Evolutionary conservation across 2,113 vertebrate genomes (phyloP), one percentile per base, ranked within the genome.

Genomic region (Gnathonemus echidnorhynchus): DNA sequence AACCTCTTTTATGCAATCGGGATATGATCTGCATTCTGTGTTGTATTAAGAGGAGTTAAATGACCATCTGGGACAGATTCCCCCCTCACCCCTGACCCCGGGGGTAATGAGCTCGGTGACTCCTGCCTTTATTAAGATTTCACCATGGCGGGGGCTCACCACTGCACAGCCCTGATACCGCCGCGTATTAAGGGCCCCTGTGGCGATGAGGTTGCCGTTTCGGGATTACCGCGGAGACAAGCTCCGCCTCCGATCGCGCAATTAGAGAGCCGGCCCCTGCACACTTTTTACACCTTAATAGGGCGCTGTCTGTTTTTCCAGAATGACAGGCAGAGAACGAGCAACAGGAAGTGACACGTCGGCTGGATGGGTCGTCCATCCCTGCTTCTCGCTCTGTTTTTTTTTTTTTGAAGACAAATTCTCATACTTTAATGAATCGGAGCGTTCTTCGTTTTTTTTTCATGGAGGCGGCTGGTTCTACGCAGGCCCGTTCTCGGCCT

Each of bases 11-110:
- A 91, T 94, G 91, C 93, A 95, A 94, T 94, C 89, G 87, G 87
- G 50, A 93, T 95, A 95, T 95, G 91, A 93, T 95, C 93, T 91
- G 88, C 95, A 92, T 95, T 96, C 94, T 94, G 94, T 94, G 94
- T 95, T 95, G 92, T 95, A 96, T 93, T 94, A 95, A 89, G 88
- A 94, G 92, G 91, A 94, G 95, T 96, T 95, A 96, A 97, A 95
- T 95, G 95, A 95, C 95, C 95, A 93, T 56, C 93, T 86, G 92
- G 93, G 94, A 94, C 90, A 89, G 93, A 90, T 93, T 92, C 86
- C 92, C 62, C 91, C 92, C 92, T 95, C 94, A 92, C 94, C 94
- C 95, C 93, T 93, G 92, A 96, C 94, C 93, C 93, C 56, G 84
- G 92, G 39, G 90, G 56, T 97, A 97, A 97, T 95, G 93, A 96